These are phyloP conservation scores for Variabilichromis moorii DNA, from an alignment of 2,113 vertebrate genomes.

Conservation along the genomic window DNA sequence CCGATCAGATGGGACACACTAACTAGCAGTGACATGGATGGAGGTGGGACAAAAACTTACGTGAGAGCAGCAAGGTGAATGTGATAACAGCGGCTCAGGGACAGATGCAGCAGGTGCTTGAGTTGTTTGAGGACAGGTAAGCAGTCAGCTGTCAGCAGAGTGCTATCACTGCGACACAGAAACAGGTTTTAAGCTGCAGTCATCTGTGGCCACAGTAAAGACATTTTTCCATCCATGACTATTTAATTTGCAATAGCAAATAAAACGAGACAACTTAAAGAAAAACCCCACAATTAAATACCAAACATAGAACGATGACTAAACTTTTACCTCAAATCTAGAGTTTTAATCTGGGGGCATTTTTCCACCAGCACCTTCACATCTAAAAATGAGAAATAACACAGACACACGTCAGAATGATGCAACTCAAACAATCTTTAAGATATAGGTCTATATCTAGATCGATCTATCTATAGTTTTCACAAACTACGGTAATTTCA, in stretches of 20 bases:
- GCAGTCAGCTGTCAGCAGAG: slow-evolving; percentile 80
- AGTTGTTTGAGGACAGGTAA: slow-evolving; percentile 79
- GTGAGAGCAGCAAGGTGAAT: slow-evolving; percentile 79
- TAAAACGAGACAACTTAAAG: neutral
- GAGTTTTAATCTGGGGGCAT: slow-evolving; percentile 76
- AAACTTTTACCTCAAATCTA: slow-evolving; percentile 84
- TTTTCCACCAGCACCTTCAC: slow-evolving; percentile 76
- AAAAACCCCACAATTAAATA: neutral
- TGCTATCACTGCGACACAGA: slow-evolving; percentile 78
- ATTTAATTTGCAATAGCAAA: neutral
- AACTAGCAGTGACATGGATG: neutral
- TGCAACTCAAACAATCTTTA: neutral
- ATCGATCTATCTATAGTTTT: neutral
- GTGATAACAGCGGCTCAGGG: slow-evolving; percentile 91
- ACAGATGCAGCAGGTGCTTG: slow-evolving; percentile 73
- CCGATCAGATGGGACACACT: fast-evolving
- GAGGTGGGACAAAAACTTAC: slow-evolving; percentile 34
- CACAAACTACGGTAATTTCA: neutral
- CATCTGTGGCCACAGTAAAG: neutral
- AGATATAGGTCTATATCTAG: neutral
- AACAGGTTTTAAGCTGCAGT: neutral
- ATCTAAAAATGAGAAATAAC: slow-evolving; percentile 63
- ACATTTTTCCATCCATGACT: fast-evolving
- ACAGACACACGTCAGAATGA: neutral
- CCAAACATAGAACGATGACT: neutral